These are phyloP conservation scores for Heliconius congener DNA, from an alignment of 1,140 invertebrate genomes.

Conservation along the genomic window DNA sequence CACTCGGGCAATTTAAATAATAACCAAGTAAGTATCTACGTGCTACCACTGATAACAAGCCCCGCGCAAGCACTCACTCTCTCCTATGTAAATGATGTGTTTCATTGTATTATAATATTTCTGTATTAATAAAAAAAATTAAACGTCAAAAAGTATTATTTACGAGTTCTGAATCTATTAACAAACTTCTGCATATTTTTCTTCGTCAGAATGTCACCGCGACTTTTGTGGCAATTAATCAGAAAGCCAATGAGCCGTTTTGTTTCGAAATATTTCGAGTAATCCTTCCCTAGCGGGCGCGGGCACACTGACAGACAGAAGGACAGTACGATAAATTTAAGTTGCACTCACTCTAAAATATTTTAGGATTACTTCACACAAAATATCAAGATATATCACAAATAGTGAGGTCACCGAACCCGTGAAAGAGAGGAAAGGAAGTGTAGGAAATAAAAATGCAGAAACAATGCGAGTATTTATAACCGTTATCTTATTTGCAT, in stretches of 20 bases:
- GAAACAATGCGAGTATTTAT: conserved; percentile 73
- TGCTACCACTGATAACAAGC: conserved; percentile 44
- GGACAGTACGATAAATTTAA: conserved; percentile 28
- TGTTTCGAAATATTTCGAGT: conserved; percentile 74
- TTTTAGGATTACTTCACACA: background rate
- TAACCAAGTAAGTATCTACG: conserved; percentile 55
- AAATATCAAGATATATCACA: background rate
- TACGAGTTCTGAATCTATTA: conserved; percentile 43
- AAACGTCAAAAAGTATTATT: conserved; percentile 33
- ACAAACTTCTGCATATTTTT: conserved; percentile 57
- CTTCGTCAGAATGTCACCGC: conserved; percentile 69
- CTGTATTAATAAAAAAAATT: background rate
- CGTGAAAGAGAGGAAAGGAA: conserved; percentile 56
- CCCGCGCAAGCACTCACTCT: conserved; percentile 18
- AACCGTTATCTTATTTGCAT: conserved; percentile 79
- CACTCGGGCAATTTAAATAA: conserved; percentile 66
- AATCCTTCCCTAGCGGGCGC: conserved; percentile 71
- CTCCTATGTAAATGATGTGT: conserved; percentile 18
- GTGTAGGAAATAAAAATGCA: conserved; percentile 48
- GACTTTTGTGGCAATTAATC: conserved; percentile 74
- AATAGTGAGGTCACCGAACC: conserved; percentile 55
- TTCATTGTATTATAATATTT: conserved; percentile 11
- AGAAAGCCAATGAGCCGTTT: conserved; percentile 77
- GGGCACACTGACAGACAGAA: background rate
- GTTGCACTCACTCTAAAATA: conserved; percentile 14